These are phyloP conservation scores for Penaeus chinensis DNA, from an alignment of 1,140 invertebrate genomes.

Conservation along the genomic window DNA sequence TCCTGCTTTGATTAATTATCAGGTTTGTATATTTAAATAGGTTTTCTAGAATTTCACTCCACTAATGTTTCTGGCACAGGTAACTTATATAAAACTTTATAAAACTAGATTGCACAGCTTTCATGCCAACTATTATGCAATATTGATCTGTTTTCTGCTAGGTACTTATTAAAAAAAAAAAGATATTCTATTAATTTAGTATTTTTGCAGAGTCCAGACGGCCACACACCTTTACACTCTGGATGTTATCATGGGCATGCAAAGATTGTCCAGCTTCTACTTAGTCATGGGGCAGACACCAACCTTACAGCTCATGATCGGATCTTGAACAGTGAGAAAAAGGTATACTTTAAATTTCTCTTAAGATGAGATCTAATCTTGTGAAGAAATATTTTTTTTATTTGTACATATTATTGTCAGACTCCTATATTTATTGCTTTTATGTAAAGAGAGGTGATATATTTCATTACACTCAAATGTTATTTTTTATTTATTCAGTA, in stretches of 20 bases:
- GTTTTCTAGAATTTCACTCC: too few relatives aligned
- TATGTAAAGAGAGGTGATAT: too few relatives aligned
- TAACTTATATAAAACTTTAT: background rate
- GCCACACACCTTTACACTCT: conserved; percentile 69
- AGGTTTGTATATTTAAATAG: conserved; percentile 56
- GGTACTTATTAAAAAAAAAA: background rate
- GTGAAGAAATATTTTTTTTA: too few relatives aligned
- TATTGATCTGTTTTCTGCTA: background rate
- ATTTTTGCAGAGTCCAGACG: conserved; percentile 51
- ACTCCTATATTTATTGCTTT: too few relatives aligned
- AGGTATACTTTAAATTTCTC: conserved; percentile 64
- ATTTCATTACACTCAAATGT: too few relatives aligned
- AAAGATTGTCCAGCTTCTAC: conserved; percentile 70
- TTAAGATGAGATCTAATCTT: too few relatives aligned
- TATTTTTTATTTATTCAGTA: too few relatives aligned
- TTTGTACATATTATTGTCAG: too few relatives aligned
- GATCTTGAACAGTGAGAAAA: conserved; percentile 67
- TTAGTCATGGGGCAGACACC: conserved; percentile 70
- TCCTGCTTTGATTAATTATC: conserved; percentile 70
- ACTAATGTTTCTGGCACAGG: background rate
- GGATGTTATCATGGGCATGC: conserved; percentile 72
- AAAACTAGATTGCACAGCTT: background rate
- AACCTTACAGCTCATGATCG: conserved; percentile 63
- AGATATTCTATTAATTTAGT: background rate
- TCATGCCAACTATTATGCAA: background rate